Evolutionary conservation across 1,140 invertebrate genomes (phyloP).

Genomic region (Drosophila miranda): DNA sequence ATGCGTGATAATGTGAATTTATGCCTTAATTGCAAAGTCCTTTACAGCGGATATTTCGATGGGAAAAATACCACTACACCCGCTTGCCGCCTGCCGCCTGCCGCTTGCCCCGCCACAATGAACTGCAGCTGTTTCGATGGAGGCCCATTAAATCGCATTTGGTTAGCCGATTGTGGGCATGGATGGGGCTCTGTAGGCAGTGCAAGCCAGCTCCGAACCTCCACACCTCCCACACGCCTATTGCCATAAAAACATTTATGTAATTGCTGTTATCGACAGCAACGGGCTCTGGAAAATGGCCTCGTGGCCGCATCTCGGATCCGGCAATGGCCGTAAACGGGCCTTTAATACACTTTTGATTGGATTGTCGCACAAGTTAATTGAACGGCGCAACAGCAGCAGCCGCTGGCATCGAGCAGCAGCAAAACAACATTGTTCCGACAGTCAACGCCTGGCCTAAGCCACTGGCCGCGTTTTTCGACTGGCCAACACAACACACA

Average conservation of each 20-base stretch:
- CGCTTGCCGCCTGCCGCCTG: background rate
- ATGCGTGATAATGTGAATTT: slow-evolving; percentile 65
- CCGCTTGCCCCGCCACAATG: slow-evolving; percentile 14
- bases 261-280: slow-evolving; percentile 78
- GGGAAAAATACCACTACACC: slow-evolving; percentile 17
- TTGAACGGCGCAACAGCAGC: slow-evolving; percentile 56
- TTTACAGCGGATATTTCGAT: slow-evolving; percentile 18
- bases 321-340: slow-evolving; percentile 50
- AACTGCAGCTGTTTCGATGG: slow-evolving; percentile 47
- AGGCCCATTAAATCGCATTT: slow-evolving; percentile 65
- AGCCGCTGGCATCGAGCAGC: background rate
- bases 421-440: slow-evolving; percentile 5
- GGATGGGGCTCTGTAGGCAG: slow-evolving; percentile 23
- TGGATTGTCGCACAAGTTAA: slow-evolving; percentile 80
- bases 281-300: slow-evolving; percentile 54
- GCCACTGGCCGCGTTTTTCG: slow-evolving; percentile 49
- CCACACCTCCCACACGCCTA: background rate
- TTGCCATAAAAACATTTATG: slow-evolving; percentile 75
- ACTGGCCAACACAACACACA: slow-evolving; percentile 17
- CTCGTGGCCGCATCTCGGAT: slow-evolving; percentile 34
- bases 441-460: slow-evolving; percentile 42
- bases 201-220: slow-evolving; percentile 6
- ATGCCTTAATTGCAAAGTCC: slow-evolving; percentile 65
- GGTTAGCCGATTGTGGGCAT: slow-evolving; percentile 38
- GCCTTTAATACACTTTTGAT: slow-evolving; percentile 79